Evolutionary conservation across 37 sponge, comb jelly and placozoan genomes (phyloP).

Genomic region (Ianthella basta): DNA sequence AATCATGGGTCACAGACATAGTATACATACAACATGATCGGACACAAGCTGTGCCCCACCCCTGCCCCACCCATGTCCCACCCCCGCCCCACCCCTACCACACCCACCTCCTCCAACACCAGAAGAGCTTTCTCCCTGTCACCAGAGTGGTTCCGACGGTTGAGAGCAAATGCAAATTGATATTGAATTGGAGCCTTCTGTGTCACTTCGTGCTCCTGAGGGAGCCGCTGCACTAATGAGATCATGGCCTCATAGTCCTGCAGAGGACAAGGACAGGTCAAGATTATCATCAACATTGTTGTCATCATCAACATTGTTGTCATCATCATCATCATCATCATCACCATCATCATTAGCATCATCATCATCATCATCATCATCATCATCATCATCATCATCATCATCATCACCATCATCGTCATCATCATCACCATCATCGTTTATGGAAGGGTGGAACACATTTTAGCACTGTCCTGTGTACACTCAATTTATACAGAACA

Average conservation of each 20-base stretch:
- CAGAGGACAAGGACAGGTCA: conserved; percentile 4
- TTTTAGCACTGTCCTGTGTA: too few species aligned
- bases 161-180: conserved; percentile 92
- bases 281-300: conserved; percentile 2
- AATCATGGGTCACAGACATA: too few species aligned
- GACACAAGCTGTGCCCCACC: background rate
- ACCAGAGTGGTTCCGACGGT: conserved; percentile 61
- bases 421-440: too few species aligned
- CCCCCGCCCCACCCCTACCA: background rate
- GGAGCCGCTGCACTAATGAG: conserved; percentile 69
- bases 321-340: too few species aligned
- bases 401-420: too few species aligned
- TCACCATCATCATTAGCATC: too few species aligned
- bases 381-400: too few species aligned
- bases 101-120: conserved; percentile 76
- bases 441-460: too few species aligned
- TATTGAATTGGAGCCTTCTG: conserved; percentile 78
- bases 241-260: conserved; percentile 92
- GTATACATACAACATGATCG: background rate
- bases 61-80: background rate
- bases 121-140: conserved; percentile 77
- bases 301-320: too few species aligned
- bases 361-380: too few species aligned
- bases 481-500: background rate
- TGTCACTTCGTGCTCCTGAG: conserved; percentile 61